These are phyloP conservation scores for Empidonax traillii DNA, from an alignment of 2,113 vertebrate species.

Conservation along the genomic window DNA sequence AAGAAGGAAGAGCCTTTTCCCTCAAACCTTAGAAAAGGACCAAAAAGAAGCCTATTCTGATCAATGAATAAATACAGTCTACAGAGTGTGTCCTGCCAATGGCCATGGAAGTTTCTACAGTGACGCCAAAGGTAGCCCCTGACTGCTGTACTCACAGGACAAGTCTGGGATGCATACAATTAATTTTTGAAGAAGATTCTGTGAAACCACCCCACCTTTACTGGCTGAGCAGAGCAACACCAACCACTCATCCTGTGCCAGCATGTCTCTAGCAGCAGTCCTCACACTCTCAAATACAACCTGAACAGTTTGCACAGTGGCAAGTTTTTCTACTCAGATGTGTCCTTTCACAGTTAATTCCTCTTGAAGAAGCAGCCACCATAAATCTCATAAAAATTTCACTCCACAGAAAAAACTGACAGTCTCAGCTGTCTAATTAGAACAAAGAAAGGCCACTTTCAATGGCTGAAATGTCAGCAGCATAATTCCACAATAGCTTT, in stretches of 20 bases:
- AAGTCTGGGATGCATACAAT: background rate
- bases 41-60: background rate
- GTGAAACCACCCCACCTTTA: background rate
- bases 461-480: slow-evolving; percentile 42
- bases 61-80: background rate
- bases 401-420: background rate
- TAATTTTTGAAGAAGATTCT: background rate
- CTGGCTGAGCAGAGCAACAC: background rate
- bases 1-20: background rate
- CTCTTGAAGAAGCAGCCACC: background rate
- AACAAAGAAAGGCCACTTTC: slow-evolving; percentile 23
- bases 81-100: background rate
- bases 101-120: background rate
- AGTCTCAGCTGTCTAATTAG: slow-evolving; percentile 38
- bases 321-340: background rate
- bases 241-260: background rate
- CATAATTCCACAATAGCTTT: slow-evolving; percentile 20
- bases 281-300: background rate
- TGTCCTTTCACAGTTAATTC: background rate
- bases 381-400: background rate
- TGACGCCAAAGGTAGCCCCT: background rate
- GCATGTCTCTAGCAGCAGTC: background rate
- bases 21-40: background rate
- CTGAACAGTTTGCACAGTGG: background rate
- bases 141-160: background rate